phyloP scores from a whole-genome alignment of 2,113 vertebrate species.

The Periophthalmus modestus region DNA sequence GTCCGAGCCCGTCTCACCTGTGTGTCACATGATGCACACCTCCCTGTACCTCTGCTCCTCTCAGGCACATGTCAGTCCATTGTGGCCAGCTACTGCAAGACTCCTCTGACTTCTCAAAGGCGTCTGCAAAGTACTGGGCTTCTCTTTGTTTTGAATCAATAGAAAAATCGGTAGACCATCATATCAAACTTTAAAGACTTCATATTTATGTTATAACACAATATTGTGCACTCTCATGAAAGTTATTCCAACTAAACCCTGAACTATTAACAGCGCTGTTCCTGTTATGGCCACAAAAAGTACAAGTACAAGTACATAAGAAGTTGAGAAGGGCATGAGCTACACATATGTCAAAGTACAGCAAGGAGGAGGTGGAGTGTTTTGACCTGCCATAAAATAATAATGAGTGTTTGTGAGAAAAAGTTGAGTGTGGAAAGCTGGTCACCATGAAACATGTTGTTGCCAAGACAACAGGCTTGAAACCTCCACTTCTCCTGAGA shows the following conservation, averaged over 20 bases:
- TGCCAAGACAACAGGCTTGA: constrained; percentile 53
- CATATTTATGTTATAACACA: not conserved
- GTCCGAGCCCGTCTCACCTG: not conserved
- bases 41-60: not conserved
- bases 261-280: not conserved
- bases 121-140: not conserved
- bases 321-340: not conserved
- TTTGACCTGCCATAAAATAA: constrained; percentile 8
- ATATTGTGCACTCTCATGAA: not conserved
- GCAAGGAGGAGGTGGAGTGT: not conserved
- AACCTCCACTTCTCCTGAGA: constrained; percentile 12
- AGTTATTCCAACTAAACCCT: not conserved
- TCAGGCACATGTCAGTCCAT: not conserved
- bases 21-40: not conserved
- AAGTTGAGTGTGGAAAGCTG: constrained; percentile 22
- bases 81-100: not conserved
- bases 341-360: not conserved
- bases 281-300: not conserved
- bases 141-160: not conserved
- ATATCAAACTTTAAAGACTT: too few relatives aligned
- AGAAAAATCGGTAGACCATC: not conserved
- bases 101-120: not conserved
- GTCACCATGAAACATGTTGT: constrained; percentile 53
- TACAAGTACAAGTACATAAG: not conserved
- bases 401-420: constrained; percentile 24